Percentiles rank a stretch among this genome's conserved stretches.
phyloP scores from a whole-genome alignment of 1,140 invertebrate species.

The Drosophila bocki region DNA sequence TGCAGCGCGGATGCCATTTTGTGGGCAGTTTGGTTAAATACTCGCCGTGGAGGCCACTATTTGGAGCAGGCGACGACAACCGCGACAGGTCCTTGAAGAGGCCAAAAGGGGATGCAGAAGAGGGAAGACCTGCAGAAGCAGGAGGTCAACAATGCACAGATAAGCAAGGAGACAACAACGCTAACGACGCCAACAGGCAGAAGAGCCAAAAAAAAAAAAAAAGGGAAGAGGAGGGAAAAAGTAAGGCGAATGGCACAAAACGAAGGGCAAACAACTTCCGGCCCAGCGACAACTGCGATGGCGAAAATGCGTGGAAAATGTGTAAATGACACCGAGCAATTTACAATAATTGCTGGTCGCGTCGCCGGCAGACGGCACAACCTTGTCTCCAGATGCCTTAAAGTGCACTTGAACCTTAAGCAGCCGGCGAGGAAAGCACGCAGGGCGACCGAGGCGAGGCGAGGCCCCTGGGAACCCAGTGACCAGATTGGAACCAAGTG shows the following conservation, averaged over 20 bases:
- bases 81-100: constrained; percentile 35
- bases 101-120: not conserved
- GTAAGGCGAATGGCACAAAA: not conserved
- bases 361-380: constrained; percentile 34
- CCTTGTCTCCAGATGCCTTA: constrained; percentile 52
- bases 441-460: constrained; percentile 10
- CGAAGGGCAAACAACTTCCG: constrained; percentile 54
- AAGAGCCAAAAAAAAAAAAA: constrained; percentile 31
- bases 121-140: constrained; percentile 5
- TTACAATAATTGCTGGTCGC: constrained; percentile 76
- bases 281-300: constrained; percentile 36
- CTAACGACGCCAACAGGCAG: constrained; percentile 42
- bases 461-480: constrained; percentile 12
- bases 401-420: constrained; percentile 74
- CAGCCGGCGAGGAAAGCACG: constrained; percentile 27
- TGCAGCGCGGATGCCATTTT: constrained; percentile 49
- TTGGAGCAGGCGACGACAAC: constrained; percentile 24
- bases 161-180: constrained; percentile 62
- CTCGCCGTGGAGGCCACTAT: constrained; percentile 25
- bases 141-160: constrained; percentile 41
- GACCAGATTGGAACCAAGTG: constrained; percentile 16
- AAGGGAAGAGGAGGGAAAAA: not conserved
- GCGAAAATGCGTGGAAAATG: constrained; percentile 79
- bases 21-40: constrained; percentile 57
- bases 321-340: constrained; percentile 80